Conservation (phyloP, 2,113 vertebrate species). For the Hymenochirus boettgeri region DNA sequence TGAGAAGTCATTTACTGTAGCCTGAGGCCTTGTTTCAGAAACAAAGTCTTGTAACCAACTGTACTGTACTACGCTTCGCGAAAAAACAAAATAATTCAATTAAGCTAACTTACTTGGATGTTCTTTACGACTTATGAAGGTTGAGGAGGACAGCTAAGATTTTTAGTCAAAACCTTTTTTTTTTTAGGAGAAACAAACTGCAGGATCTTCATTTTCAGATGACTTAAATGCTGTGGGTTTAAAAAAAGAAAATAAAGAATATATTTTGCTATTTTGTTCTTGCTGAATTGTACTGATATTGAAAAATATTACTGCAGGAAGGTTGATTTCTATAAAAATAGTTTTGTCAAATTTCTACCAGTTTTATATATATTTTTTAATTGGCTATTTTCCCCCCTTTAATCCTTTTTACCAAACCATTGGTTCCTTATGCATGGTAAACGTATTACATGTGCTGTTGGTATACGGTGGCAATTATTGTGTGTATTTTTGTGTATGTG, state of each 20-base stretch:
- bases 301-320: too few species aligned
- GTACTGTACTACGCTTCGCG: constrained; percentile 53
- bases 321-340: too few species aligned
- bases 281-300: too few species aligned
- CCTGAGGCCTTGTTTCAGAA: constrained; percentile 68
- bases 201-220: neutral
- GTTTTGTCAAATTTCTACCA: too few species aligned
- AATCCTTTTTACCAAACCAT: too few species aligned
- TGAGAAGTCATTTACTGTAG: constrained; percentile 77
- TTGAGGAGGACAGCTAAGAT: constrained; percentile 45
- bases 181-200: neutral
- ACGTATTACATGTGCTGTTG: too few species aligned
- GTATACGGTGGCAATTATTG: too few species aligned
- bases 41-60: constrained; percentile 61
- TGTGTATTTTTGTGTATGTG: too few species aligned
- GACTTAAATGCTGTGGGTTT: neutral
- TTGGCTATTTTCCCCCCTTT: too few species aligned
- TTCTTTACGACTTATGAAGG: constrained; percentile 50
- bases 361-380: too few species aligned
- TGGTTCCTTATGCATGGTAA: too few species aligned
- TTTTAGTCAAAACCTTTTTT: neutral
- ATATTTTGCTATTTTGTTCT: neutral
- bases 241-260: neutral
- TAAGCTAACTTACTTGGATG: constrained; percentile 42
- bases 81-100: constrained; percentile 53